These are phyloP conservation scores for Falco cherrug DNA, from an alignment of 2,797 vertebrate species.

Conservation along the genomic window DNA sequence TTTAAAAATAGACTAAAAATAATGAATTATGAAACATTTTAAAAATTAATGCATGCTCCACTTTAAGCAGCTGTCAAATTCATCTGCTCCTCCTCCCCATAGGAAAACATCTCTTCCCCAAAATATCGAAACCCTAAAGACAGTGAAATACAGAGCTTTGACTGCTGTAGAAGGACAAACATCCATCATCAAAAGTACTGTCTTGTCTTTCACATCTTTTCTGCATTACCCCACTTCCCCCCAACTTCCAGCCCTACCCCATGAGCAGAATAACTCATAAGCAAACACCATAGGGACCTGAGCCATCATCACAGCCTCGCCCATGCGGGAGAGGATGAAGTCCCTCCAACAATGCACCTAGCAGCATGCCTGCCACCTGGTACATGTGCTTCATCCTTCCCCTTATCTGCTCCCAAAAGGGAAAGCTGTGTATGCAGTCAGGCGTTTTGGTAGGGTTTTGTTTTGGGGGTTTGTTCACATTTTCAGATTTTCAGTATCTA, in stretches of 20 bases:
- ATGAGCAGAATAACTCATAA: neutral
- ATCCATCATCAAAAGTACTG: neutral
- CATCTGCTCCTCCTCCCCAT: slow-evolving; percentile 53
- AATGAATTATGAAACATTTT: slow-evolving; percentile 75
- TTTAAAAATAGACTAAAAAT: slow-evolving; percentile 51
- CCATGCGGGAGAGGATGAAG: neutral
- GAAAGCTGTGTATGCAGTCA: neutral
- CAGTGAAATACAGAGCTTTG: neutral
- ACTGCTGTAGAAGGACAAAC: neutral
- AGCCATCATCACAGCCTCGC: too few species aligned
- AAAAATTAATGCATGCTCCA: slow-evolving; percentile 74
- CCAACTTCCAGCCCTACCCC: neutral
- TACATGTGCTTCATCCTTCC: neutral
- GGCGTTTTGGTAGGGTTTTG: neutral
- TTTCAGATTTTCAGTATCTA: neutral
- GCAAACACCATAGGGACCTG: too few species aligned
- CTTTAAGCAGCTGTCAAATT: slow-evolving; percentile 74
- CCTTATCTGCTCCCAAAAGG: neutral
- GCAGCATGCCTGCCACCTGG: neutral
- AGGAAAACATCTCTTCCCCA: neutral
- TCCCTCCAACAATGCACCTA: neutral
- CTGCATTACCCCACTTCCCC: neutral
- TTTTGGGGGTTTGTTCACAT: neutral
- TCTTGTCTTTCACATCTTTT: neutral
- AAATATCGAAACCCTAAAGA: slow-evolving; percentile 3